Evolutionary conservation across 2,888 invertebrate genomes (phyloP).

Genomic region (Candidula unifasciata): DNA sequence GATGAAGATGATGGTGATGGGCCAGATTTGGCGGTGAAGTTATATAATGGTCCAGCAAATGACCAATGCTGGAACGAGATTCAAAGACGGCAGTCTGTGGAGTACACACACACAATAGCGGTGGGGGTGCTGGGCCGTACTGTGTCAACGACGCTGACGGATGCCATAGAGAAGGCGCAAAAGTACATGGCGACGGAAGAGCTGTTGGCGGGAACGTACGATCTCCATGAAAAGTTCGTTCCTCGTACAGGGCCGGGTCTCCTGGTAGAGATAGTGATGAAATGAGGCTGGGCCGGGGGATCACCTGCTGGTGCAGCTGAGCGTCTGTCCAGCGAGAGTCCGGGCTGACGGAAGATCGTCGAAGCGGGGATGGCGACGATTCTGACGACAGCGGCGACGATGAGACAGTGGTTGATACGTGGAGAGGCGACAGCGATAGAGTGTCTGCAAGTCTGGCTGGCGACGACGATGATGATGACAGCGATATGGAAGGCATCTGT

Average conservation of each 20-base stretch:
- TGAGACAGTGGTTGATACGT: constrained; percentile 15
- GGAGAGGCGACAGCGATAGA: neutral
- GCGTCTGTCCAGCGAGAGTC: neutral
- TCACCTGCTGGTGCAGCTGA: neutral
- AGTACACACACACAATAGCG: neutral
- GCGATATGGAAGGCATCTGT: neutral
- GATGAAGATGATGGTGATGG: constrained; percentile 22
- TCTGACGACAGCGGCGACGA: constrained; percentile 23
- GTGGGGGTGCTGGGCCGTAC: constrained; percentile 4
- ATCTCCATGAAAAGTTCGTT: neutral
- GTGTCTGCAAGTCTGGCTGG: neutral
- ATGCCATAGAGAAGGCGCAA: neutral
- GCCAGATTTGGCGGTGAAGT: neutral
- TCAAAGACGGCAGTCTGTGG: constrained; percentile 16
- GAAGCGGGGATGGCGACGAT: constrained; percentile 22
- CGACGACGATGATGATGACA: neutral
- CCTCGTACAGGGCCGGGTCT: constrained; percentile 1
- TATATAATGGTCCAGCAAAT: constrained; percentile 19
- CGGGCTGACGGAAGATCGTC: constrained; percentile 32
- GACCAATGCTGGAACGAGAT: neutral
- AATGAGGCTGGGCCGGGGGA: neutral
- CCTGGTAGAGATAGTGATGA: constrained; percentile 12
- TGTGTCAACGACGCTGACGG: neutral
- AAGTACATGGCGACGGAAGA: neutral
- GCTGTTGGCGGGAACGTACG: neutral